Percentiles rank a stretch among this genome's conserved stretches.
These are phyloP conservation scores for Aethina tumida DNA, from an alignment of 1,140 invertebrate genomes.

Conservation along the genomic window DNA sequence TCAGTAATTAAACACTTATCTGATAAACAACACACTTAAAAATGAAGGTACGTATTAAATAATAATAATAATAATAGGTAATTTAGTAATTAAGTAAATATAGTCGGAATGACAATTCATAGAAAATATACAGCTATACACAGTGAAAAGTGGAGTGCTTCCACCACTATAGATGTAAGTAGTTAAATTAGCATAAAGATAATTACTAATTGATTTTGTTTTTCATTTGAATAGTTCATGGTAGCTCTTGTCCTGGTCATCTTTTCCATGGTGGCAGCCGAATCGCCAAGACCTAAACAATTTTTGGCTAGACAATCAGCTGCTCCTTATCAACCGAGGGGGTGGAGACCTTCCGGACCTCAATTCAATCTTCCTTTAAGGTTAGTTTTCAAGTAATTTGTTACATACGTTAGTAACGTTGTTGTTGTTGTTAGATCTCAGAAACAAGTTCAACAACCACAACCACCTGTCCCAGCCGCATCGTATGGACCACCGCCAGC, in stretches of 20 bases:
- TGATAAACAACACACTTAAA: no score
- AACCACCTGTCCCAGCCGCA: slow-evolving; percentile 15
- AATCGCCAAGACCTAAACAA: slow-evolving; percentile 22
- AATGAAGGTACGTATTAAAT: no score
- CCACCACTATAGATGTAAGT: slow-evolving; percentile 23
- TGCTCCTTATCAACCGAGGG: slow-evolving; percentile 25
- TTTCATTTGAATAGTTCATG: slow-evolving; percentile 23
- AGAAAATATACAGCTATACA: slow-evolving; percentile 17
- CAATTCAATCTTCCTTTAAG: slow-evolving; percentile 25
- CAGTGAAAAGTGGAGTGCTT: slow-evolving; percentile 22
- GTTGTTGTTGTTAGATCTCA: slow-evolving; percentile 10
- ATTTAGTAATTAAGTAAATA: no score
- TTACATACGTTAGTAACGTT: not conserved
- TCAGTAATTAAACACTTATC: no score
- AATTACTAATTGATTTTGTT: slow-evolving; percentile 4
- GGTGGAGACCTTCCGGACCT: slow-evolving; percentile 29
- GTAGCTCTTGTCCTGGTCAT: slow-evolving; percentile 26
- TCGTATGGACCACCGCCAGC: slow-evolving; percentile 25
- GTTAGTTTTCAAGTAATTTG: not conserved
- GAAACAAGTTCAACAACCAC: slow-evolving; percentile 12
- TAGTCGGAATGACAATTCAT: no score
- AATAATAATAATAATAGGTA: no score
- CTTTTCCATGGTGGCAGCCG: slow-evolving; percentile 24
- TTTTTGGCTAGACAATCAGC: slow-evolving; percentile 17
- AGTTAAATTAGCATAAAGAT: not conserved